Percentiles rank a stretch among this genome's conserved stretches.
These are phyloP conservation scores for Lampris megalopsis DNA, from an alignment of 2,113 vertebrate species.

Conservation along the genomic window DNA sequence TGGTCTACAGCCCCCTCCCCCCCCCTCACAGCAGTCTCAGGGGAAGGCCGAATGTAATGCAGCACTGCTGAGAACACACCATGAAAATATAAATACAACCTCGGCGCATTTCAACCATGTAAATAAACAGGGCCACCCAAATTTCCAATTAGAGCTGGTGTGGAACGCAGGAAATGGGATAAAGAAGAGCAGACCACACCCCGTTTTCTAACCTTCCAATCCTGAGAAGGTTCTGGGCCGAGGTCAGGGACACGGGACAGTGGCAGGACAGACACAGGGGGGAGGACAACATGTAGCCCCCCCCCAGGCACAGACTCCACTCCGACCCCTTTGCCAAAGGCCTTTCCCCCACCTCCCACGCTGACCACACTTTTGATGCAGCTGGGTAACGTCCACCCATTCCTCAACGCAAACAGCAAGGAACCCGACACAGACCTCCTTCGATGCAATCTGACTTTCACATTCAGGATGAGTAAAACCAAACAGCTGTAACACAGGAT, in stretches of 20 bases:
- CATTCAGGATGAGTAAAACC: too few relatives aligned
- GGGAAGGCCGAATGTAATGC: conserved; percentile 87
- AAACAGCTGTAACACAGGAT: too few relatives aligned
- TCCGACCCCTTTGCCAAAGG: neutral
- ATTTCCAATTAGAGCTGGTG: conserved; percentile 98
- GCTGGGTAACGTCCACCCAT: too few relatives aligned
- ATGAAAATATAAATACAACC: conserved; percentile 97
- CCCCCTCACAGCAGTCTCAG: conserved; percentile 73
- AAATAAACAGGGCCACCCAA: conserved; percentile 99
- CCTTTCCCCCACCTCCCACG: conserved; percentile 1
- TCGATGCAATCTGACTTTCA: too few relatives aligned
- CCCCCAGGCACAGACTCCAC: conserved; percentile 37
- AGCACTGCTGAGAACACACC: conserved; percentile 96
- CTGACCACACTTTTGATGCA: too few relatives aligned
- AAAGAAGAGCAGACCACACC: conserved; percentile 77
- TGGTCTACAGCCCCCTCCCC: conserved; percentile 18
- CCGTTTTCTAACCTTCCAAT: conserved; percentile 56
- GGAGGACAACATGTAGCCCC: conserved; percentile 34
- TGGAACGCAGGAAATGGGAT: conserved; percentile 94
- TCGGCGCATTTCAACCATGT: conserved; percentile 95
- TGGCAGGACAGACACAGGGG: conserved; percentile 8
- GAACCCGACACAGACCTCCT: too few relatives aligned
- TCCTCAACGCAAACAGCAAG: too few relatives aligned
- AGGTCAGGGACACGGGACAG: conserved; percentile 48
- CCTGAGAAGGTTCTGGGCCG: conserved; percentile 36